Conservation (phyloP, 1,140 invertebrate species). For the Psix sp. region DNA sequence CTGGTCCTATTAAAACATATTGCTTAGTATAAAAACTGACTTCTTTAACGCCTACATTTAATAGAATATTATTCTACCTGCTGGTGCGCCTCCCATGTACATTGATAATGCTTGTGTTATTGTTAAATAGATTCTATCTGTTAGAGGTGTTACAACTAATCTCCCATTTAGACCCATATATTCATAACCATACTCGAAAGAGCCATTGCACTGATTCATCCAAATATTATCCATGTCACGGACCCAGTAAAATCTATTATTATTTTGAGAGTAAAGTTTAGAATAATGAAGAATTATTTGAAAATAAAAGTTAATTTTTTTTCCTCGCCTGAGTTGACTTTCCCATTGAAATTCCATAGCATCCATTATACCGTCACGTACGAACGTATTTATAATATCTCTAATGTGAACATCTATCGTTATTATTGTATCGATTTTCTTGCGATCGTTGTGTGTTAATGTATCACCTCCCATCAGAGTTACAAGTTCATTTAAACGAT, state of each 20-base stretch:
- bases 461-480: conserved; percentile 87
- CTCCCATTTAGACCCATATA: conserved; percentile 95
- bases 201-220: conserved; percentile 89
- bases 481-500: conserved; percentile 90
- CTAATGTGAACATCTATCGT: conserved; percentile 93
- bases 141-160: conserved; percentile 92
- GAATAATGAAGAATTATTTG: neutral
- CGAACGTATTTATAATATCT: conserved; percentile 92
- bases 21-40: neutral
- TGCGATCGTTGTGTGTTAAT: conserved; percentile 86
- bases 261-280: too few species aligned
- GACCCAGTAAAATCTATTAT: conserved; percentile 94
- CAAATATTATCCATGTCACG: conserved; percentile 88
- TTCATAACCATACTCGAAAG: conserved; percentile 94
- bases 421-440: conserved; percentile 91
- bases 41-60: neutral
- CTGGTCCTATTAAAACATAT: conserved; percentile 78
- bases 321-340: conserved; percentile 87
- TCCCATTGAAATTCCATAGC: conserved; percentile 93
- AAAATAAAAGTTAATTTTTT: conserved; percentile 5
- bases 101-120: conserved; percentile 93
- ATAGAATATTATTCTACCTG: conserved; percentile 75
- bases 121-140: conserved; percentile 93
- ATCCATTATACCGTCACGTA: conserved; percentile 89
- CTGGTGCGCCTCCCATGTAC: conserved; percentile 91